These are phyloP conservation scores for Hylaeus volcanicus DNA, from an alignment of 1,140 invertebrate genomes.

Conservation along the genomic window DNA sequence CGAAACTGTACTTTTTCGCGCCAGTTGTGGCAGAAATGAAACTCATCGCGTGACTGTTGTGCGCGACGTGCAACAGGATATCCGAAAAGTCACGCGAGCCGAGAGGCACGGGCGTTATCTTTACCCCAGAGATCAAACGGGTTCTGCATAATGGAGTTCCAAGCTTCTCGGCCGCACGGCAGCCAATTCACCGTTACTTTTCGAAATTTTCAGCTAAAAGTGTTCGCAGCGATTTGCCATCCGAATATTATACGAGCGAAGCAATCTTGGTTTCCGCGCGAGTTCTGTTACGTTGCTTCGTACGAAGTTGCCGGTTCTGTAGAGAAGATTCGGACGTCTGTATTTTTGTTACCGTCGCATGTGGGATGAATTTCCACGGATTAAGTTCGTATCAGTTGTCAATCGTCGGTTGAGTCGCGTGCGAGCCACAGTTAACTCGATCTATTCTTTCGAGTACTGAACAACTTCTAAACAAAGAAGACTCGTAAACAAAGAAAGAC, in stretches of 20 bases:
- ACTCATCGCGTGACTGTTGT: not conserved
- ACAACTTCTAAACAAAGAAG: not conserved
- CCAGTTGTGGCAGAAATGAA: not conserved
- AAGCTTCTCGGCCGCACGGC: slow-evolving; percentile 1
- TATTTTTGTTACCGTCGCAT: too few relatives aligned
- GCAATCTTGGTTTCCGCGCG: too few relatives aligned
- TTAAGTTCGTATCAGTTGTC: too few relatives aligned
- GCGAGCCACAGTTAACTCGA: too few relatives aligned
- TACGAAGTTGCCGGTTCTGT: too few relatives aligned
- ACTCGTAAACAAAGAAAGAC: not conserved
- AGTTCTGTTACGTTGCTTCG: too few relatives aligned
- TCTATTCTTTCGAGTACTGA: too few relatives aligned
- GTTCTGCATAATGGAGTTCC: slow-evolving; percentile 11
- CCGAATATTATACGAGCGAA: not conserved
- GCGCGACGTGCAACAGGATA: not conserved
- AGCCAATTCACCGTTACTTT: slow-evolving; percentile 5
- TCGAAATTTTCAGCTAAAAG: not conserved
- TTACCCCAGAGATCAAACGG: slow-evolving; percentile 9
- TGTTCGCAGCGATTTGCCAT: not conserved
- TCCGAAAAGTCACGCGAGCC: slow-evolving; percentile 12
- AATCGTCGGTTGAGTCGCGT: too few relatives aligned
- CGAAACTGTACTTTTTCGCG: not conserved
- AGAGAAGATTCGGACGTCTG: too few relatives aligned
- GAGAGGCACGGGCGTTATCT: not conserved
- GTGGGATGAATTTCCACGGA: too few relatives aligned